phyloP scores from a whole-genome alignment of 1,140 invertebrate species.

The Orchesella cincta region DNA sequence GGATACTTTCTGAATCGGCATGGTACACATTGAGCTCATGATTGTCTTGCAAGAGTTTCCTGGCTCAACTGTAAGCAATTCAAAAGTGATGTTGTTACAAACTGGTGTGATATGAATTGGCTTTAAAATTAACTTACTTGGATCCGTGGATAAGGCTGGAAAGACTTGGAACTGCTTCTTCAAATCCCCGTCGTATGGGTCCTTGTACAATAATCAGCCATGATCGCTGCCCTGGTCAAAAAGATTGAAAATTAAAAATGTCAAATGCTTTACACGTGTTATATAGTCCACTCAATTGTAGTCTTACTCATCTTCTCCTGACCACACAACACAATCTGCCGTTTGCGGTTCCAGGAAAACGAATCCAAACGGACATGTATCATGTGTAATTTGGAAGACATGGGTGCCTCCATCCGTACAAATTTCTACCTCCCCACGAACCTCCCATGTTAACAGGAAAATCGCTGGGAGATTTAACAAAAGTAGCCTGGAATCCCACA shows the following conservation, averaged over 20 bases:
- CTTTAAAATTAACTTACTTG: neutral
- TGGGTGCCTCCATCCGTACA: neutral
- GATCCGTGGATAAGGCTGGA: neutral
- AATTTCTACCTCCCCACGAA: constrained; percentile 11
- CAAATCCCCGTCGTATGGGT: neutral
- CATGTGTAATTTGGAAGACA: neutral
- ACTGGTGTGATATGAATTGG: neutral
- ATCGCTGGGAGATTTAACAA: too few species aligned
- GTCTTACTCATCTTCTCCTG: constrained; percentile 14
- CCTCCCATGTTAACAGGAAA: too few species aligned
- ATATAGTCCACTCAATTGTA: neutral
- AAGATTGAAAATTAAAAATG: neutral
- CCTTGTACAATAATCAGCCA: neutral
- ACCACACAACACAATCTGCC: neutral
- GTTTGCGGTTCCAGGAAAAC: constrained; percentile 11
- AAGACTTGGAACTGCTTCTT: neutral
- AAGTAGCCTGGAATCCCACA: too few species aligned
- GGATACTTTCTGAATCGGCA: neutral
- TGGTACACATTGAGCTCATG: neutral
- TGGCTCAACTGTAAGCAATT: neutral
- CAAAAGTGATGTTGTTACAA: neutral
- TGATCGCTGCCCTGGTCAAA: neutral
- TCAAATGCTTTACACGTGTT: neutral
- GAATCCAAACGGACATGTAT: neutral
- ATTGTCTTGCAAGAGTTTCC: constrained; percentile 5